These are phyloP conservation scores for Pseudobourletiella spinata DNA, from an alignment of 1,140 invertebrate genomes.

Conservation along the genomic window DNA sequence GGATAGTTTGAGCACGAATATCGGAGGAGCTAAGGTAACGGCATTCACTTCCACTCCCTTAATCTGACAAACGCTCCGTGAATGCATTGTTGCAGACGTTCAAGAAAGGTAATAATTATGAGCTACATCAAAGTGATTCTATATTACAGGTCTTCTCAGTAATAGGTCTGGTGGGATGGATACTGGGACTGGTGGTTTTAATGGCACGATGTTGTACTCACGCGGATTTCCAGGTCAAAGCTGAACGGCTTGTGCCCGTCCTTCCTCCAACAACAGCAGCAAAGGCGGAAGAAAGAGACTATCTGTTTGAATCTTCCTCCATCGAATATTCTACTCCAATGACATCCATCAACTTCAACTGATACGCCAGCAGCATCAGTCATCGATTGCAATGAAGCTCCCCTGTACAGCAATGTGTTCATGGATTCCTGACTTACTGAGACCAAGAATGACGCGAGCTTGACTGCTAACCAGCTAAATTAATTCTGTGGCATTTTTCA, in stretches of 20 bases:
- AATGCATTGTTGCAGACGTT: background rate
- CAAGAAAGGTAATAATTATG: background rate
- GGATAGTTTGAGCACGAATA: background rate
- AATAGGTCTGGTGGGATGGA: constrained; percentile 11
- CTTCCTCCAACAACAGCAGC: background rate
- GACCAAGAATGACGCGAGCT: too few species aligned
- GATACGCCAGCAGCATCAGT: background rate
- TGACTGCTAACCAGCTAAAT: background rate
- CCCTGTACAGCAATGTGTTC: too few species aligned
- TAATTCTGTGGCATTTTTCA: background rate
- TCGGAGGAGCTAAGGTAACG: background rate
- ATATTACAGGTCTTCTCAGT: background rate
- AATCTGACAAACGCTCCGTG: background rate
- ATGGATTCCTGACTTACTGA: too few species aligned
- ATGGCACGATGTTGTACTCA: constrained; percentile 14
- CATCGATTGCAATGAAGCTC: too few species aligned
- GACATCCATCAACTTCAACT: background rate
- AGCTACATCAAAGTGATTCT: background rate
- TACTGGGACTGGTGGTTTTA: constrained; percentile 14
- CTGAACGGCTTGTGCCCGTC: background rate
- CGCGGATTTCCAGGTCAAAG: constrained; percentile 18
- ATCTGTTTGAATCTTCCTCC: background rate
- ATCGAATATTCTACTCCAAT: background rate
- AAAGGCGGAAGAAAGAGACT: background rate
- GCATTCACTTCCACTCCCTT: background rate